Percentiles rank a stretch among this genome's conserved stretches.
Conservation (phyloP, 1,140 invertebrate species). For the Papilio xuthus region DNA sequence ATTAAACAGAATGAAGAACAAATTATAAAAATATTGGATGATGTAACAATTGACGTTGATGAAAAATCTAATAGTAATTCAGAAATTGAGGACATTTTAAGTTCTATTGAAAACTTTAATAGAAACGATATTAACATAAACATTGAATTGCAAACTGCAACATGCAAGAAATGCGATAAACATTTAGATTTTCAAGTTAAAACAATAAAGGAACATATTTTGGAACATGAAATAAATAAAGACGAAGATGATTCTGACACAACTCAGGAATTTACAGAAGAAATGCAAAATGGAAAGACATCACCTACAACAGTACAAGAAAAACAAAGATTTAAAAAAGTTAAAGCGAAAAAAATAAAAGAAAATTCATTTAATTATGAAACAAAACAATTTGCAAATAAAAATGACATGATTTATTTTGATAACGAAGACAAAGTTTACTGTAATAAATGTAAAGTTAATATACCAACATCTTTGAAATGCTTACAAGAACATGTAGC, state of each 20-base stretch:
- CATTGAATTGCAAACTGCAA: slow-evolving; percentile 40
- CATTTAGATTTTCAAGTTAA: slow-evolving; percentile 41
- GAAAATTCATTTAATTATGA: background rate
- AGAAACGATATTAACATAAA: slow-evolving; percentile 46
- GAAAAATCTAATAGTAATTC: background rate
- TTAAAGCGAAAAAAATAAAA: background rate
- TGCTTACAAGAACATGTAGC: background rate
- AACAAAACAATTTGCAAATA: background rate
- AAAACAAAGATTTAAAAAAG: background rate
- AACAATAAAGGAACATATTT: slow-evolving; percentile 47
- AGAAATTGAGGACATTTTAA: slow-evolving; percentile 33
- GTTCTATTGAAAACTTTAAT: slow-evolving; percentile 40
- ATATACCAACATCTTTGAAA: background rate
- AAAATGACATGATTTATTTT: background rate
- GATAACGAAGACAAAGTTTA: background rate
- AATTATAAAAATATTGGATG: background rate
- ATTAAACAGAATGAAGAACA: background rate
- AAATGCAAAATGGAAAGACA: background rate
- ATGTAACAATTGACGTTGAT: background rate
- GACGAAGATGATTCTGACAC: slow-evolving; percentile 24
- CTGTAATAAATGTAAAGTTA: slow-evolving; percentile 25
- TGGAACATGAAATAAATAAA: slow-evolving; percentile 39
- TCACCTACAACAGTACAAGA: background rate
- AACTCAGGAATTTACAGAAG: slow-evolving; percentile 13
- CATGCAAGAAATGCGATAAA: slow-evolving; percentile 48